Conservation (phyloP, 2,797 vertebrate species). For the Cacajao melanocephalus region DNA sequence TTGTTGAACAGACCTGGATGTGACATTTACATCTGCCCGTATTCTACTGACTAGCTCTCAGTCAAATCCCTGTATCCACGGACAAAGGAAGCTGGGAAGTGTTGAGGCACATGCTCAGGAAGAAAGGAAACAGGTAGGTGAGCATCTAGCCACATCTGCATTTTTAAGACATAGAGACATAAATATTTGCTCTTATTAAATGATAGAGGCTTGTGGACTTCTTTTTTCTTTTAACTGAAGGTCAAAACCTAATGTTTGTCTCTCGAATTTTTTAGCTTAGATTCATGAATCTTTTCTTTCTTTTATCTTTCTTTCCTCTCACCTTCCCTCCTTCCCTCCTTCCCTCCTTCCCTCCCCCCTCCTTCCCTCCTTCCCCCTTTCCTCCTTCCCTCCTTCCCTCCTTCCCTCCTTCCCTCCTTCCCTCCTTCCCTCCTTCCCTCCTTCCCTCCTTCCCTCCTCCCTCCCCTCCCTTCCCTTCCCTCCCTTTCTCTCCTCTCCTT, state of each 20-base stretch:
- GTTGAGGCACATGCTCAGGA: not conserved
- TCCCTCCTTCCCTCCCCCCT: rapidly evolving
- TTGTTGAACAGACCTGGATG: not conserved
- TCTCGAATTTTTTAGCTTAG: not conserved
- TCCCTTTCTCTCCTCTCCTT: too few species aligned
- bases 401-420: rapidly evolving
- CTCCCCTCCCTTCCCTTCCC: rapidly evolving
- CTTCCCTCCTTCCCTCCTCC: rapidly evolving
- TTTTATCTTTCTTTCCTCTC: too few species aligned
- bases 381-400: rapidly evolving
- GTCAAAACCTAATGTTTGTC: not conserved
- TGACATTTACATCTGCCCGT: not conserved
- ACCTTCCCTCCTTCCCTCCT: rapidly evolving
- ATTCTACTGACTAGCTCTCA: not conserved
- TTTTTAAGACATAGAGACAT: not conserved
- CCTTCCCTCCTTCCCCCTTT: rapidly evolving
- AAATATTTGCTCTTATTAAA: not conserved
- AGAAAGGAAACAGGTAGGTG: not conserved
- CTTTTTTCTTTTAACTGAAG: not conserved
- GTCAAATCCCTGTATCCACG: not conserved
- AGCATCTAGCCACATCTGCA: not conserved
- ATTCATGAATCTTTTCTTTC: not conserved
- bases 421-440: rapidly evolving
- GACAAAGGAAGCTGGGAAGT: not conserved
- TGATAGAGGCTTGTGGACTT: not conserved